Conservation (phyloP, 2,113 vertebrate genomes). For the Anhinga anhinga region DNA sequence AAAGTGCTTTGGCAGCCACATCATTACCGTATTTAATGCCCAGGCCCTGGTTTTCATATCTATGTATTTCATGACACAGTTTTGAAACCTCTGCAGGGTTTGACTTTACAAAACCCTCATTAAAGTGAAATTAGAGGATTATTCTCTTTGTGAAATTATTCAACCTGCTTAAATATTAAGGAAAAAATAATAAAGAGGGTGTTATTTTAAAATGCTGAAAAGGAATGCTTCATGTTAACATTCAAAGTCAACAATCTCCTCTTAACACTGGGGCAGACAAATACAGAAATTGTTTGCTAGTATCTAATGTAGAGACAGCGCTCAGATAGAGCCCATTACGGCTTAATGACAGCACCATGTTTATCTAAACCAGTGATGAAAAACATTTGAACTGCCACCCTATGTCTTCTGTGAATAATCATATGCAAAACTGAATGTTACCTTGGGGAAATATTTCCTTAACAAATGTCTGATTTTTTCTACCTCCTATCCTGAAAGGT, state of each 20-base stretch:
- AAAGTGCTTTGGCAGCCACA: not conserved
- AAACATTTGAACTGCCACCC: not conserved
- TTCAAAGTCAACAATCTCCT: not conserved
- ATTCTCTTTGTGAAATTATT: not conserved
- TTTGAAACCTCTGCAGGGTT: not conserved
- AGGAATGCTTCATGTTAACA: not conserved
- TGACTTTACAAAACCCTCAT: not conserved
- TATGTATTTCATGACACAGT: not conserved
- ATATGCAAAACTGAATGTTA: not conserved
- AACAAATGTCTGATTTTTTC: not conserved
- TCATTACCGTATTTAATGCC: not conserved
- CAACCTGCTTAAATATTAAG: slow-evolving; percentile 14
- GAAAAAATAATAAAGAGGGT: not conserved
- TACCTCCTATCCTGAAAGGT: not conserved
- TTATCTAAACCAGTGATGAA: not conserved
- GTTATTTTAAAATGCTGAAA: slow-evolving; percentile 15
- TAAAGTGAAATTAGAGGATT: not conserved
- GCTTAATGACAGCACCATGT: not conserved
- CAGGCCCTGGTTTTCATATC: not conserved
- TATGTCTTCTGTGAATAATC: not conserved
- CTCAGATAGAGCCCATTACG: not conserved
- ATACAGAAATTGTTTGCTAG: not conserved
- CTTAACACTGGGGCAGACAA: not conserved
- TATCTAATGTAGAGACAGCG: not conserved
- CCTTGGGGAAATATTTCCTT: not conserved